These are phyloP conservation scores for Drosophila cyrtoloma DNA, from an alignment of 2,888 invertebrate genomes.

Conservation along the genomic window DNA sequence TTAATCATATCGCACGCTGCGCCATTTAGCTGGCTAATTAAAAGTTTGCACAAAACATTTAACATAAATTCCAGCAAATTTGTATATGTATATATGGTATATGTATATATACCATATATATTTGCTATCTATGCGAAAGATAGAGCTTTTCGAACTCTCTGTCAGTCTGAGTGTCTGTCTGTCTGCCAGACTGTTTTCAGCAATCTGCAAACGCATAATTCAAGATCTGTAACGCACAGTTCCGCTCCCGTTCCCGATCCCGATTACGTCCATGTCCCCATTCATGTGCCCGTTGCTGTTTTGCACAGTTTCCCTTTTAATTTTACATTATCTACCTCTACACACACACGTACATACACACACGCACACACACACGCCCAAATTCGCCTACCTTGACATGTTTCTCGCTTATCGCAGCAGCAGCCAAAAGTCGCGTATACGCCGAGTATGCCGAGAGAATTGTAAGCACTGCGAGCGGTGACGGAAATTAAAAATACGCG, in stretches of 20 bases:
- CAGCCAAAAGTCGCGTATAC: conserved; percentile 64
- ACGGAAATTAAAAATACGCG: conserved; percentile 80
- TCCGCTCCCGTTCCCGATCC: conserved; percentile 54
- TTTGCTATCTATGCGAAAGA: conserved; percentile 59
- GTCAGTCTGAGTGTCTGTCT: conserved; percentile 10
- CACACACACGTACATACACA: conserved; percentile 29
- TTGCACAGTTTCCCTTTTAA: conserved; percentile 78
- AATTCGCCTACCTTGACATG: conserved; percentile 71
- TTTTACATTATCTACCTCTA: conserved; percentile 74
- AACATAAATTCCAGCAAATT: conserved; percentile 66
- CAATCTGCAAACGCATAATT: conserved; percentile 77
- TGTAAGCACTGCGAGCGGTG: conserved; percentile 54
- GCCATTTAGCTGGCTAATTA: conserved; percentile 78
- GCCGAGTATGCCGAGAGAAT: conserved; percentile 54
- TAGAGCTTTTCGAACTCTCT: conserved; percentile 46
- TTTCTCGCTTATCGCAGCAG: conserved; percentile 74
- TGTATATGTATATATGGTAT: conserved; percentile 12
- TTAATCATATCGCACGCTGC: conserved; percentile 77
- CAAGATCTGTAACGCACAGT: conserved; percentile 76
- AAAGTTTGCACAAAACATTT: conserved; percentile 76
- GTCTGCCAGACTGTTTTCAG: conserved; percentile 32
- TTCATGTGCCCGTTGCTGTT: conserved; percentile 49
- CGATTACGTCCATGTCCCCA: conserved; percentile 32
- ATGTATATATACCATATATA: conserved; percentile 4
- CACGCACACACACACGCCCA: conserved; percentile 11